phyloP scores from a whole-genome alignment of 2,888 invertebrate genomes.

The Caenorhabditis sinica region DNA sequence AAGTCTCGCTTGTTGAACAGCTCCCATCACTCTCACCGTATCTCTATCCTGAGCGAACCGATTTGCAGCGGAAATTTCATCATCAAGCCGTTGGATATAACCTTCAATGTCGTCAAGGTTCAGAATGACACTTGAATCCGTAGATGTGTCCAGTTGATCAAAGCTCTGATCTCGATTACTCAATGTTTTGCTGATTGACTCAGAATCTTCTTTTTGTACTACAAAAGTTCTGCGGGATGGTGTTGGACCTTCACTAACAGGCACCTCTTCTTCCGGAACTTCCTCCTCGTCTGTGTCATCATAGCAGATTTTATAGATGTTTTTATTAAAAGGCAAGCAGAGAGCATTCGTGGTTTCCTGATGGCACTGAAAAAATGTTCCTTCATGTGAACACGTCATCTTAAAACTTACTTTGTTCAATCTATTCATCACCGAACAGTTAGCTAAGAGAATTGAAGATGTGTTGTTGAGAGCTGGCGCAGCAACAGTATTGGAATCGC shows the following conservation, averaged over 20 bases:
- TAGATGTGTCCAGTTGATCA: conserved; percentile 21
- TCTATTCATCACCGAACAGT: conserved; percentile 21
- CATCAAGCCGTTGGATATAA: conserved; percentile 39
- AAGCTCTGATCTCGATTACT: conserved; percentile 26
- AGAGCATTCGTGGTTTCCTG: conserved; percentile 33
- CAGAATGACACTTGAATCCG: conserved; percentile 32
- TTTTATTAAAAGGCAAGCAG: neutral
- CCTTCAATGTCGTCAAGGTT: conserved; percentile 35
- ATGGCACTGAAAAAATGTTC: conserved; percentile 18
- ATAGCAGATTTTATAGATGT: conserved; percentile 43
- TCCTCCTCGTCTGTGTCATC: conserved; percentile 56
- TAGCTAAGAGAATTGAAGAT: conserved; percentile 42
- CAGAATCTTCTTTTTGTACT: conserved; percentile 8
- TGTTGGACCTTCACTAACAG: neutral
- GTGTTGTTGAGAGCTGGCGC: conserved; percentile 42
- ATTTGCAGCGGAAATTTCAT: conserved; percentile 37
- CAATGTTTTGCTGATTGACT: neutral
- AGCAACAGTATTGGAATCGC: conserved; percentile 46
- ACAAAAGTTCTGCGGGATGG: conserved; percentile 21
- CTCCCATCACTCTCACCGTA: conserved; percentile 15
- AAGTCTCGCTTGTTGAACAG: conserved; percentile 21
- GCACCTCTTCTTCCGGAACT: conserved; percentile 22
- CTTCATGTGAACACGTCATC: neutral
- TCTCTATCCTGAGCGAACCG: conserved; percentile 31
- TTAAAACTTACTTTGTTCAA: conserved; percentile 28